These are phyloP conservation scores for Oncopodura yosiiana DNA, from an alignment of 1,140 invertebrate species.

Conservation along the genomic window DNA sequence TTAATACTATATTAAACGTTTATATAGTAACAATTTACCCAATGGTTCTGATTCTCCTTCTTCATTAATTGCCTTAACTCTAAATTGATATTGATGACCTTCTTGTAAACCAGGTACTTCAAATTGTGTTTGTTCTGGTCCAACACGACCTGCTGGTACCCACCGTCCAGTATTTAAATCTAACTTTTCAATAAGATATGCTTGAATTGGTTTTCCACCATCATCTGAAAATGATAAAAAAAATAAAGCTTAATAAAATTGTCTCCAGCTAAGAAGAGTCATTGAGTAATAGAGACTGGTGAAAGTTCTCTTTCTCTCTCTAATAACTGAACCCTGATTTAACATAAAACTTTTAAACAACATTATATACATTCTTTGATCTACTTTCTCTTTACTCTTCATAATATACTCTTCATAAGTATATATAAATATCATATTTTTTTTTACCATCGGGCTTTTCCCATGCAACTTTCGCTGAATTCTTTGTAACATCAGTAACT, in stretches of 20 bases:
- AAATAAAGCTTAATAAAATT: background rate
- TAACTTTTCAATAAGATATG: slow-evolving; percentile 93
- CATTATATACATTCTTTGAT: too few species aligned
- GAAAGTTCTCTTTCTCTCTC: too few species aligned
- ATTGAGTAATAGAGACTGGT: too few species aligned
- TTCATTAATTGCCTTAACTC: slow-evolving; percentile 94
- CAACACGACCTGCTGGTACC: slow-evolving; percentile 78
- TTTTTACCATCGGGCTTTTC: slow-evolving; percentile 69
- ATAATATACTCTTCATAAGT: background rate
- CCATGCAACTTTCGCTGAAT: slow-evolving; percentile 86
- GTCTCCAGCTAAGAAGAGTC: too few species aligned
- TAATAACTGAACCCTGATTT: too few species aligned
- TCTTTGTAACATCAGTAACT: slow-evolving; percentile 85
- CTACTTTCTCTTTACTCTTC: too few species aligned
- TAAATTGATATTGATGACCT: slow-evolving; percentile 91
- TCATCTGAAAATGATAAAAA: slow-evolving; percentile 55
- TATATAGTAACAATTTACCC: too few species aligned
- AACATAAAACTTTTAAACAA: too few species aligned
- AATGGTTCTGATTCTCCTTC: slow-evolving; percentile 95
- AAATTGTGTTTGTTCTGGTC: slow-evolving; percentile 58
- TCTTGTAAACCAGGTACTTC: slow-evolving; percentile 84
- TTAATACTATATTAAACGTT: too few species aligned
- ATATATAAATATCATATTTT: background rate
- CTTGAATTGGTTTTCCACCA: slow-evolving; percentile 90
- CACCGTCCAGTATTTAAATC: slow-evolving; percentile 87